A percentile compares a stretch with the other conserved stretches of the same genome.
Conservation (phyloP, 2,888 invertebrate genomes). For the Dryadula phaetusa region DNA sequence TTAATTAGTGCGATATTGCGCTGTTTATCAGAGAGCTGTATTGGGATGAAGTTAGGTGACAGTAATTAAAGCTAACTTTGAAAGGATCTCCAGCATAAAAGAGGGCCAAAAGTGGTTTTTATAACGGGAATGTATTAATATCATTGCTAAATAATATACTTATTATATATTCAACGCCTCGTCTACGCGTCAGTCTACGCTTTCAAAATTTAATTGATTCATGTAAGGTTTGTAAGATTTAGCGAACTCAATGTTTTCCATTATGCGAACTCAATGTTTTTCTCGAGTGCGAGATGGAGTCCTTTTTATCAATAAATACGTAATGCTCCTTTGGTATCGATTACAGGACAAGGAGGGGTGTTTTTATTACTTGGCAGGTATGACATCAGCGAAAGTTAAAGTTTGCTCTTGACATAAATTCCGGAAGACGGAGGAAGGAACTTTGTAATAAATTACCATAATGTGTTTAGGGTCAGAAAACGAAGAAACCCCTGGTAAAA, state of each 20-base stretch:
- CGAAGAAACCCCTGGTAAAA: not conserved
- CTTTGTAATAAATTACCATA: constrained; percentile 33
- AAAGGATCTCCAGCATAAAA: constrained; percentile 39
- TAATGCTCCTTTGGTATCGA: constrained; percentile 71
- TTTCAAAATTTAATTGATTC: not conserved
- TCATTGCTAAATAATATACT: not conserved
- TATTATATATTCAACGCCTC: too few relatives aligned
- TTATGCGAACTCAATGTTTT: constrained; percentile 50
- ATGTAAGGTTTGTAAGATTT: not conserved
- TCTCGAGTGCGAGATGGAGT: too few relatives aligned
- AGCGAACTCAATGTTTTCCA: constrained; percentile 50
- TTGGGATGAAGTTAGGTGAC: constrained; percentile 56
- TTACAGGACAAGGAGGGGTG: constrained; percentile 65
- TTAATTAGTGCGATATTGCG: constrained; percentile 63
- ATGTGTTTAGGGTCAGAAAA: constrained; percentile 19
- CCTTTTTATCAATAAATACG: constrained; percentile 72
- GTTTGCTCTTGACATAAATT: constrained; percentile 47
- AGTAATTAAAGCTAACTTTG: constrained; percentile 48
- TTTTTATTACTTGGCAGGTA: constrained; percentile 62
- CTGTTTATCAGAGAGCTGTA: constrained; percentile 62
- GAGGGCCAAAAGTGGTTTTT: constrained; percentile 11
- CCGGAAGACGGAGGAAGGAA: constrained; percentile 24
- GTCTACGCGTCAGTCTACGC: not conserved
- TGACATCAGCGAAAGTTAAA: constrained; percentile 62
- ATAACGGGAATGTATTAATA: too few relatives aligned